Percentiles rank a stretch among this genome's conserved stretches.
phyloP scores from a whole-genome alignment of 2,888 invertebrate species.

The Cosmorhoe ocellata region DNA sequence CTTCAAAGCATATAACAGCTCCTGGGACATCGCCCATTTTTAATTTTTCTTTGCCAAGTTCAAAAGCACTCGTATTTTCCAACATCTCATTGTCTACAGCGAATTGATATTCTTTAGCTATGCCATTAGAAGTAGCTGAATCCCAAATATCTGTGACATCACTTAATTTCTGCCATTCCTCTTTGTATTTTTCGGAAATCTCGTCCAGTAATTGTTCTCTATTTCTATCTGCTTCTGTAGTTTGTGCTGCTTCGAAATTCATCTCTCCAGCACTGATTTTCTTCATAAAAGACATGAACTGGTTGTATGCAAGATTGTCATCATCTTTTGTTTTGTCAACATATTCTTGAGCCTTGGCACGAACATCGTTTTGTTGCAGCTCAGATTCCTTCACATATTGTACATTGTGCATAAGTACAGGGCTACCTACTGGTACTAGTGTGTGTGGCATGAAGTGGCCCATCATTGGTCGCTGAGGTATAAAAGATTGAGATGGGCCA shows the following conservation, averaged over 20 bases:
- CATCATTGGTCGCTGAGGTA: constrained; percentile 46
- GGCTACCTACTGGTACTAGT: not conserved
- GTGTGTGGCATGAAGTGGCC: constrained; percentile 24
- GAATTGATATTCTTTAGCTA: constrained; percentile 88
- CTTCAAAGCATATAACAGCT: constrained; percentile 98
- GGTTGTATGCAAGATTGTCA: constrained; percentile 87
- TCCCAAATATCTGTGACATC: constrained; percentile 86
- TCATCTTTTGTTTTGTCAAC: constrained; percentile 82
- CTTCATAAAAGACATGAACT: constrained; percentile 93
- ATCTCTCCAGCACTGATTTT: constrained; percentile 87
- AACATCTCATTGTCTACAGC: constrained; percentile 93
- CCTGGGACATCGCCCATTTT: constrained; percentile 95
- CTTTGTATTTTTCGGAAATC: constrained; percentile 84
- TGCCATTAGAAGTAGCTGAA: constrained; percentile 75
- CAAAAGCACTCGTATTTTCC: constrained; percentile 89
- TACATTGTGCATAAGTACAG: constrained; percentile 51
- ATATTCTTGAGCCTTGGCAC: constrained; percentile 82
- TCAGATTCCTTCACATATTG: constrained; percentile 69
- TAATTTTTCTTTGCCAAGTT: constrained; percentile 92
- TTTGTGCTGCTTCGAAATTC: constrained; percentile 71
- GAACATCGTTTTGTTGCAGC: constrained; percentile 63
- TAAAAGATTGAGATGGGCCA: constrained; percentile 58
- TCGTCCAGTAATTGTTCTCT: constrained; percentile 73
- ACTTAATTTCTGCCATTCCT: constrained; percentile 91
- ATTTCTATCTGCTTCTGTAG: constrained; percentile 60